Conservation (phyloP, 2,113 vertebrate genomes). For the Rhynchopsitta pachyrhyncha region DNA sequence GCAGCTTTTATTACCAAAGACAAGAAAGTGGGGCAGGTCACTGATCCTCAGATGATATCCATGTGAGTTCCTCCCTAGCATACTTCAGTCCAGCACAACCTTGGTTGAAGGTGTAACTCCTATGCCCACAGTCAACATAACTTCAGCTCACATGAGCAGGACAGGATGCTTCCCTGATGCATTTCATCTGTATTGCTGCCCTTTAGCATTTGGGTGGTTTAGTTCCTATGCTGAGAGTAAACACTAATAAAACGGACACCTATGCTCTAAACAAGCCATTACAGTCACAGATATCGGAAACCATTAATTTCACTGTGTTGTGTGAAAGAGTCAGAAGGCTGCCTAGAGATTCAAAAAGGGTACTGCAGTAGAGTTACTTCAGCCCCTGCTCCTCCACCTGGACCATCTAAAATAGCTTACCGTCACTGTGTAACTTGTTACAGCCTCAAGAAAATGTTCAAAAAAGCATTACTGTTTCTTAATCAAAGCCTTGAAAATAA, state of each 20-base stretch:
- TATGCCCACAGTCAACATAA: rapidly evolving
- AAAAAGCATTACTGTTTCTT: background rate
- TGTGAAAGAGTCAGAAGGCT: background rate
- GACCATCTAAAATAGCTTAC: background rate
- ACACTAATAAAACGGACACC: background rate
- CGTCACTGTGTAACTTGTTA: background rate
- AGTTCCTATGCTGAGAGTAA: background rate
- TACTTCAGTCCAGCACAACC: background rate
- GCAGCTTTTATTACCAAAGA: background rate
- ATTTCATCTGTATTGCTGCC: background rate
- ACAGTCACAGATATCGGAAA: background rate
- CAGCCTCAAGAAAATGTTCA: background rate
- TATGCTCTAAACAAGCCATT: background rate
- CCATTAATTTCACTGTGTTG: background rate
- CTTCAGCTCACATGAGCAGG: background rate
- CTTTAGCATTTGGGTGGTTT: background rate
- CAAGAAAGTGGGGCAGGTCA: background rate
- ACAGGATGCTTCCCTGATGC: background rate
- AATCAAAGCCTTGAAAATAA: background rate
- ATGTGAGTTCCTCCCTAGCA: background rate
- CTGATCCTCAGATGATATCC: too few relatives aligned
- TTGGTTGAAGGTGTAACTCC: background rate
- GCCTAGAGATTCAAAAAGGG: background rate
- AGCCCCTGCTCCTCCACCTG: background rate
- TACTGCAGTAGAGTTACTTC: background rate